Evolutionary conservation across 2,797 vertebrate genomes (phyloP).

Genomic region (Hapalemur alaotrensis): DNA sequence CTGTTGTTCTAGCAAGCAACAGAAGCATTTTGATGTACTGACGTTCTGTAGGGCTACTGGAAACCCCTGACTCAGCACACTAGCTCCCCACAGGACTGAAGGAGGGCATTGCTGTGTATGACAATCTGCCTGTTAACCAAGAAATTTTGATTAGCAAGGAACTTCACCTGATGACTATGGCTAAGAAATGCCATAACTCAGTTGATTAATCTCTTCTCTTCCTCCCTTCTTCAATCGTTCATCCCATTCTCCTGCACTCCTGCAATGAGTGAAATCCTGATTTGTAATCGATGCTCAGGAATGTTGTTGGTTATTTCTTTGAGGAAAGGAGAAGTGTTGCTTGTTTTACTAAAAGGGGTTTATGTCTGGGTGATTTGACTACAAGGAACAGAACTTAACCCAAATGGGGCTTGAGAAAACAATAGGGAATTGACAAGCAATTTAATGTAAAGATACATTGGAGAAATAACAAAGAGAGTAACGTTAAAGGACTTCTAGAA

Average conservation of each 20-base stretch:
- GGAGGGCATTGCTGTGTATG: conserved; percentile 29
- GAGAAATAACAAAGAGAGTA: background rate
- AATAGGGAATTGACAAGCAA: background rate
- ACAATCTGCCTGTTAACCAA: conserved; percentile 43
- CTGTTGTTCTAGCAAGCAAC: conserved; percentile 55
- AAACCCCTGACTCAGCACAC: conserved; percentile 50
- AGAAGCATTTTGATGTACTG: conserved; percentile 29
- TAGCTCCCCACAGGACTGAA: conserved; percentile 61
- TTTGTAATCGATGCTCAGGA: background rate
- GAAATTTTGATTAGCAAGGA: conserved; percentile 47
- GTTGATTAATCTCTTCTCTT: background rate
- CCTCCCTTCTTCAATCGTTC: background rate
- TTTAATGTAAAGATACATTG: background rate
- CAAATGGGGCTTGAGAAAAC: background rate
- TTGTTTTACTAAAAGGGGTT: background rate
- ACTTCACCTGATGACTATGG: background rate
- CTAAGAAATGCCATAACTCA: background rate
- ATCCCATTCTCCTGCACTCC: background rate
- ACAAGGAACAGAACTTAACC: background rate
- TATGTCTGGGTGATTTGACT: background rate
- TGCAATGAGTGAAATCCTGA: background rate
- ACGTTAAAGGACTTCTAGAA: background rate
- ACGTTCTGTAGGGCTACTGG: background rate
- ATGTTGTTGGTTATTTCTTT: background rate
- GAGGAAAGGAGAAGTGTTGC: background rate